phyloP scores from a whole-genome alignment of 1,140 invertebrate species.

The Scaptomyza pallida region DNA sequence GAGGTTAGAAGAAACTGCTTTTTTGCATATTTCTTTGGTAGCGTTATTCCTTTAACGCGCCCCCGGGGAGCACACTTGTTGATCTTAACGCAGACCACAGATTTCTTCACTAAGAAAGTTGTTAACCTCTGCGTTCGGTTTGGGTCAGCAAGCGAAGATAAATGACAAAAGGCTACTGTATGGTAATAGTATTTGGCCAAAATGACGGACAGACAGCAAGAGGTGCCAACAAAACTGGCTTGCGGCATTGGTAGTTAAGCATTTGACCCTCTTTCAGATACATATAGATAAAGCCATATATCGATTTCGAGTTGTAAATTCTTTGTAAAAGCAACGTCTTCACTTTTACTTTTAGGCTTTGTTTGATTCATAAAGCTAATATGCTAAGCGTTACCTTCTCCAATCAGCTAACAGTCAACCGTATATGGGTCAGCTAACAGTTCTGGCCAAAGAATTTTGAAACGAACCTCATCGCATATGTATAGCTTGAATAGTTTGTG shows the following conservation, averaged over 20 bases:
- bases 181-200: constrained; percentile 9
- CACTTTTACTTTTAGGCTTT: constrained; percentile 43
- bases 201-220: constrained; percentile 20
- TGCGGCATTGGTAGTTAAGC: too few species aligned
- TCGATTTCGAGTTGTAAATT: constrained; percentile 35
- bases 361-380: constrained; percentile 20
- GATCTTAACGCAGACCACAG: constrained; percentile 35
- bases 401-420: background rate
- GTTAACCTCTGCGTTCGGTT: constrained; percentile 32
- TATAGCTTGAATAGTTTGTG: constrained; percentile 28
- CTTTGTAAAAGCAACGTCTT: constrained; percentile 35
- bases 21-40: constrained; percentile 28
- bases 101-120: constrained; percentile 49
- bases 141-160: constrained; percentile 23
- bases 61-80: constrained; percentile 17
- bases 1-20: background rate
- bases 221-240: constrained; percentile 15
- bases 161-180: constrained; percentile 58
- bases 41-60: constrained; percentile 32
- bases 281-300: constrained; percentile 8
- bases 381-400: constrained; percentile 6
- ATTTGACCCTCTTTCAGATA: constrained; percentile 34
- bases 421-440: constrained; percentile 51
- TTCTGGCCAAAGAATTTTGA: constrained; percentile 35
- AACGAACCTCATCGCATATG: constrained; percentile 45